phyloP scores from a whole-genome alignment of 2,888 invertebrate species.

The Bellardia bayeri region DNA sequence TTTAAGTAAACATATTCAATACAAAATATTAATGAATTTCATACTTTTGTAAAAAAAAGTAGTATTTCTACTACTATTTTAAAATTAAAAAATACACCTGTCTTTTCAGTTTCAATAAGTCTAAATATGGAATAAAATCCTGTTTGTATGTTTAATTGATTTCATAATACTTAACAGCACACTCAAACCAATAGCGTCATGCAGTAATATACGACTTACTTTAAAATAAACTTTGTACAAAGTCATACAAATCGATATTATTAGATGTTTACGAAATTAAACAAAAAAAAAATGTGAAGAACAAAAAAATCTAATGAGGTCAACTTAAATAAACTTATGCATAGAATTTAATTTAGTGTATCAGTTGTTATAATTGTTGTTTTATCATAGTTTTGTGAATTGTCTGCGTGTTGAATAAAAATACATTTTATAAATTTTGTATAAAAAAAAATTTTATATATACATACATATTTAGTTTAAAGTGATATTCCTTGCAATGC shows the following conservation, averaged over 20 bases:
- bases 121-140: no score
- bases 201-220: conserved; percentile 34
- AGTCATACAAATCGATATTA: conserved; percentile 52
- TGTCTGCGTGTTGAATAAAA: no score
- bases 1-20: no score
- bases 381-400: background rate
- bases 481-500: no score
- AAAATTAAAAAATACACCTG: no score
- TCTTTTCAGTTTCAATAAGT: no score
- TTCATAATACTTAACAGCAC: conserved; percentile 10
- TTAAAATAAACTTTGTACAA: conserved; percentile 37
- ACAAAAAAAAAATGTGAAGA: conserved; percentile 32
- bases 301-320: conserved; percentile 57
- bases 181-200: conserved; percentile 28
- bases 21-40: no score
- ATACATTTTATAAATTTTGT: no score
- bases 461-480: no score
- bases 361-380: conserved; percentile 10
- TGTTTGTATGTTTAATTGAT: conserved; percentile 36
- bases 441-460: no score
- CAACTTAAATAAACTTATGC: conserved; percentile 49
- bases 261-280: conserved; percentile 16
- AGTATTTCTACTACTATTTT: no score
- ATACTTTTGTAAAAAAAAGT: no score
- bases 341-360: conserved; percentile 40